A percentile compares a stretch with the other conserved stretches of the same genome.
These are phyloP conservation scores for Patella caerulea DNA, from an alignment of 2,888 invertebrate genomes.

Conservation along the genomic window DNA sequence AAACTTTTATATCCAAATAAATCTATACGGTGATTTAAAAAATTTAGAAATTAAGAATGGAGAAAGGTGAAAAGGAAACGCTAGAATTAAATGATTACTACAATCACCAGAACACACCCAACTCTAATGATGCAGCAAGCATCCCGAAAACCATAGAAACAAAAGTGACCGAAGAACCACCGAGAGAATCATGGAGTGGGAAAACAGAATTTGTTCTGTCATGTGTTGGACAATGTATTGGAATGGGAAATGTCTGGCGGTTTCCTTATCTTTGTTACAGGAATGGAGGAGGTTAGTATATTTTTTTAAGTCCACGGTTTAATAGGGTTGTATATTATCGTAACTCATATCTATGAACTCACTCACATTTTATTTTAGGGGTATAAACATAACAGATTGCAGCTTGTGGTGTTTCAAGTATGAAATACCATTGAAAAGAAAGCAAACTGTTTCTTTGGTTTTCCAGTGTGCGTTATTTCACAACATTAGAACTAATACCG, in stretches of 20 bases:
- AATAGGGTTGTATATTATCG: no score
- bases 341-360: no score
- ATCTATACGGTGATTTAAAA: neutral
- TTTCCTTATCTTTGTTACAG: constrained; percentile 61
- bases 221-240: constrained; percentile 61
- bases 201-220: constrained; percentile 58
- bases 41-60: constrained; percentile 13
- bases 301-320: neutral
- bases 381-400: no score
- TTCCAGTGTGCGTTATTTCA: no score
- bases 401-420: no score
- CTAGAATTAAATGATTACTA: constrained; percentile 27
- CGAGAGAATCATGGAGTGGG: constrained; percentile 53
- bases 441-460: no score
- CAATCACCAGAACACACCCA: neutral
- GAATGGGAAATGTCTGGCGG: constrained; percentile 57
- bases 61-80: constrained; percentile 26
- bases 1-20: no score
- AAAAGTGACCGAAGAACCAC: constrained; percentile 26
- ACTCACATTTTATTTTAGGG: no score
- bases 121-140: constrained; percentile 16
- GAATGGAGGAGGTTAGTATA: constrained; percentile 57
- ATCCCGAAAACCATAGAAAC: constrained; percentile 26
- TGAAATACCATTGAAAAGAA: no score
- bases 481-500: no score